Percentiles rank a stretch among this genome's conserved stretches.
Conservation (phyloP, 1,140 invertebrate genomes). For the Scaptomyza montana region DNA sequence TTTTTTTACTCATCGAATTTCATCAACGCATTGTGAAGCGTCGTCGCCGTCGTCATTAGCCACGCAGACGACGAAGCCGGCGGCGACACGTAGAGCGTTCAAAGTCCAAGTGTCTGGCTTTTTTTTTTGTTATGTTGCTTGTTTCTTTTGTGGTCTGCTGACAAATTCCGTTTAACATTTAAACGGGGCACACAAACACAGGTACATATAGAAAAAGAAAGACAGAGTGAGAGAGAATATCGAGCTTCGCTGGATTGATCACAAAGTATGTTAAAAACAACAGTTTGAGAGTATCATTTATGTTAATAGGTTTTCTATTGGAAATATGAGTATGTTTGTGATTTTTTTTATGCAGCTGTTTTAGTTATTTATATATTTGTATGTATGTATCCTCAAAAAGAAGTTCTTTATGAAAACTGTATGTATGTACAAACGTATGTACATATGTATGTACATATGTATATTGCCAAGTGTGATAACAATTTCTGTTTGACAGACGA, state of each 20-base stretch:
- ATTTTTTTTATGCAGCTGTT: background rate
- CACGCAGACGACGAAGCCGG: constrained; percentile 43
- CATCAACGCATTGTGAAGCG: constrained; percentile 25
- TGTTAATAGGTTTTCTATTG: background rate
- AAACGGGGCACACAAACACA: background rate
- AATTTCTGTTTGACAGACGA: constrained; percentile 39
- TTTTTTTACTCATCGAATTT: constrained; percentile 47
- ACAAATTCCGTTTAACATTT: constrained; percentile 48
- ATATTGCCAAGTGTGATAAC: constrained; percentile 29
- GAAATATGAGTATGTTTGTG: constrained; percentile 2
- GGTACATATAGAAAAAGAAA: background rate
- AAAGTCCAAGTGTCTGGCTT: constrained; percentile 67
- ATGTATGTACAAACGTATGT: too few species aligned
- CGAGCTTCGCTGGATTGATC: constrained; percentile 3
- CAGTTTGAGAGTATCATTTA: background rate
- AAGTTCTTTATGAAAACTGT: background rate
- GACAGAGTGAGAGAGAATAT: background rate
- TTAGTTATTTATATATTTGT: too few species aligned
- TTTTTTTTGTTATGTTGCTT: constrained; percentile 10
- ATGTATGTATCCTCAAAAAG: background rate
- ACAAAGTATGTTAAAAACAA: background rate
- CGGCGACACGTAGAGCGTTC: constrained; percentile 49
- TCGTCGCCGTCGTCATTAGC: constrained; percentile 34
- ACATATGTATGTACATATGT: too few species aligned
- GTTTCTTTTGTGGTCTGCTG: constrained; percentile 42